Evolutionary conservation across 2,113 vertebrate species (phyloP).

Genomic region (Syngnathus floridae): DNA sequence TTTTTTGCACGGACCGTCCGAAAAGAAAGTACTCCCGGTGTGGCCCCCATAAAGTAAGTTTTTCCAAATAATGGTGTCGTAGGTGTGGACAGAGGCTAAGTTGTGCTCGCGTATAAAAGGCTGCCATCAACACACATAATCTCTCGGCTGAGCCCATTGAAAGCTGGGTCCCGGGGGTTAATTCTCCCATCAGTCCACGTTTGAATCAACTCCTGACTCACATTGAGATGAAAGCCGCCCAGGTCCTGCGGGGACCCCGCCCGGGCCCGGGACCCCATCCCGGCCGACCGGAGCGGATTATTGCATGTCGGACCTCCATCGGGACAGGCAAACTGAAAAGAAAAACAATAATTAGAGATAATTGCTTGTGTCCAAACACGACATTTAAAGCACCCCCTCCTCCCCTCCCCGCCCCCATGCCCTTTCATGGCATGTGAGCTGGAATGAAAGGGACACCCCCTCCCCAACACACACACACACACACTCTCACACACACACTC

Average conservation of each 20-base stretch:
- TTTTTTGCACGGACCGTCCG: background rate
- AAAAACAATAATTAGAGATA: constrained; percentile 99
- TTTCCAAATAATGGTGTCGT: background rate
- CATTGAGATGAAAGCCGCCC: constrained; percentile 92
- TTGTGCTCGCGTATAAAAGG: constrained; percentile 63
- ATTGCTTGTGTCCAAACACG: constrained; percentile 99
- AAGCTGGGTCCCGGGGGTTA: constrained; percentile 93
- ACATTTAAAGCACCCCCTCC: constrained; percentile 78
- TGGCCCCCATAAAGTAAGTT: background rate
- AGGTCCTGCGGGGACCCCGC: constrained; percentile 71
- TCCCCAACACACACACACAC: background rate
- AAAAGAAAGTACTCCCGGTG: background rate
- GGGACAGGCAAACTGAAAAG: constrained; percentile 97
- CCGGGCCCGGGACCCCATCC: constrained; percentile 82
- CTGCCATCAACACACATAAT: constrained; percentile 99
- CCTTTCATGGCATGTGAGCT: constrained; percentile 89
- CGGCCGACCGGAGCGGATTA: constrained; percentile 89
- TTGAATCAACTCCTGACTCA: constrained; percentile 99
- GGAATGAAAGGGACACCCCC: constrained; percentile 97
- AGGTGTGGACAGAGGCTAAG: constrained; percentile 4
- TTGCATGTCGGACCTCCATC: constrained; percentile 92
- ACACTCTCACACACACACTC: background rate
- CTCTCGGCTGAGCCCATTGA: constrained; percentile 97
- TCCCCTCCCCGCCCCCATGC: constrained; percentile 67
- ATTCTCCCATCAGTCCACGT: constrained; percentile 97